phyloP scores from a whole-genome alignment of 2,888 invertebrate species.

The Pomacea canaliculata region DNA sequence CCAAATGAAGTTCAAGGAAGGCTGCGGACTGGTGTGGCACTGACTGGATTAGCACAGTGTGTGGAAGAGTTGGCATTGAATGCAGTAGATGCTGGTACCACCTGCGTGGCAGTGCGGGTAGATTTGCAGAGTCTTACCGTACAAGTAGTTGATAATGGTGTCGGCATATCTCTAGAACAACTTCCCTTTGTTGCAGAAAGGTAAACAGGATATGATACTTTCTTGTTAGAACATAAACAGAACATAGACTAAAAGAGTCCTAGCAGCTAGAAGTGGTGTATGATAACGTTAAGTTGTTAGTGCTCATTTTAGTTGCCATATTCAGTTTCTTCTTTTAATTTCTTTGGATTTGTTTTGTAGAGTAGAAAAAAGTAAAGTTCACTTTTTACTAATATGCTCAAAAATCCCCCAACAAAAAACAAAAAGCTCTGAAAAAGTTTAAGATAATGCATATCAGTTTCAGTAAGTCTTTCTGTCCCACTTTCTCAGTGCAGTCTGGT shows the following conservation, averaged over 20 bases:
- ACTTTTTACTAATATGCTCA: too few species aligned
- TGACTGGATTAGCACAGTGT: slow-evolving; percentile 75
- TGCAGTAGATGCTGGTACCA: slow-evolving; percentile 79
- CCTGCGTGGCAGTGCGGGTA: slow-evolving; percentile 79
- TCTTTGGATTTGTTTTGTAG: too few species aligned
- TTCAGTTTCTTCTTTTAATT: too few species aligned
- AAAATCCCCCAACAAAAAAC: too few species aligned
- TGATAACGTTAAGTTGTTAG: too few species aligned
- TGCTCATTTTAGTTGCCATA: too few species aligned
- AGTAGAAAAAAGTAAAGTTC: too few species aligned
- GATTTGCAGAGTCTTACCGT: slow-evolving; percentile 76
- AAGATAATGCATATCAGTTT: too few species aligned
- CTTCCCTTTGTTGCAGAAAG: slow-evolving; percentile 75
- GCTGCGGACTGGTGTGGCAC: slow-evolving; percentile 75
- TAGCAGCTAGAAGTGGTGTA: too few species aligned
- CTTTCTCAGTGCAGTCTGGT: too few species aligned
- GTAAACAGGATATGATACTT: slow-evolving; percentile 49
- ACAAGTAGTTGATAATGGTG: slow-evolving; percentile 84
- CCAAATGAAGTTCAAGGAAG: slow-evolving; percentile 71
- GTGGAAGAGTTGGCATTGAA: slow-evolving; percentile 79
- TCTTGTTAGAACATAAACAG: not conserved
- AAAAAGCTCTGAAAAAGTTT: too few species aligned
- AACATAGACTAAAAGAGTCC: not conserved
- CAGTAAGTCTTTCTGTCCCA: too few species aligned
- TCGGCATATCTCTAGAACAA: slow-evolving; percentile 76